Conservation (phyloP, 2,797 vertebrate species). For the Australoheros facetus region DNA sequence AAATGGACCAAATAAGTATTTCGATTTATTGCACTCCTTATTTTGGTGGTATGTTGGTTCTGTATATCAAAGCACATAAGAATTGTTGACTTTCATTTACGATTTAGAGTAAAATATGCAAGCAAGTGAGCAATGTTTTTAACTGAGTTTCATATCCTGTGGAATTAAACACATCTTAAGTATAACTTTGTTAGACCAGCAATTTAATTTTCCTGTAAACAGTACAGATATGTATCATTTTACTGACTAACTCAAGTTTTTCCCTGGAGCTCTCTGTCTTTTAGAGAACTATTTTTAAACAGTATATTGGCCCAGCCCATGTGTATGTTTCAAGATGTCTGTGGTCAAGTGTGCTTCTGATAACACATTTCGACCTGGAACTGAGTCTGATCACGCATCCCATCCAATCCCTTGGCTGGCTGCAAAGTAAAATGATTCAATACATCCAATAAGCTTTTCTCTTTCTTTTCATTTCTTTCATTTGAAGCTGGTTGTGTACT, state of each 20-base stretch:
- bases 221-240: neutral
- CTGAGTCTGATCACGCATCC: constrained; percentile 69
- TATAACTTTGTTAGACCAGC: too few relatives aligned
- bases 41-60: neutral
- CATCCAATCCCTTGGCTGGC: constrained; percentile 66
- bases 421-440: constrained; percentile 81
- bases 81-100: constrained; percentile 1
- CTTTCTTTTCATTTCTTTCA: constrained; percentile 81
- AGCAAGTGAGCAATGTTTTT: too few relatives aligned
- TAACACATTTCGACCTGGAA: constrained; percentile 57
- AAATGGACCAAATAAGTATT: neutral
- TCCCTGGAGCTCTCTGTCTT: neutral
- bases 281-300: constrained; percentile 6
- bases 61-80: constrained; percentile 6
- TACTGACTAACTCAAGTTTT: neutral
- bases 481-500: constrained; percentile 69
- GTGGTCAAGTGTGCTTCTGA: constrained; percentile 49
- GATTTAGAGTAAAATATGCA: neutral
- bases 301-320: neutral
- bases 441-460: constrained; percentile 81
- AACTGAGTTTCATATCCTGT: too few relatives aligned
- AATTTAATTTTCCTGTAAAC: too few relatives aligned
- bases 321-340: constrained; percentile 47
- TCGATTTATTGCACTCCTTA: neutral
- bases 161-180: too few relatives aligned